These are phyloP conservation scores for Hyposmocoma kahamanoa DNA, from an alignment of 1,140 invertebrate species.

Conservation along the genomic window DNA sequence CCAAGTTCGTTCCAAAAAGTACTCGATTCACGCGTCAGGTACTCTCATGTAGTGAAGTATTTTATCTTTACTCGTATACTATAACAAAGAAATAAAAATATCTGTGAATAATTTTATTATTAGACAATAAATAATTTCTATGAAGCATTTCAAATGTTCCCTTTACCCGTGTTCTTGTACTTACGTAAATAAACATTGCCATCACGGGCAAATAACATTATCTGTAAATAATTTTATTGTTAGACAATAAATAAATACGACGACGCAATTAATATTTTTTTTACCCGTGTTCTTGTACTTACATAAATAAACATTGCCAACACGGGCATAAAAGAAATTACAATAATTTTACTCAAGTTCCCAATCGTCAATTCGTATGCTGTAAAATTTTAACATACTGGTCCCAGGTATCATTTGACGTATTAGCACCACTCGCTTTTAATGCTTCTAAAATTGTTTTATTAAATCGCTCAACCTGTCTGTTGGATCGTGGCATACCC, in stretches of 20 bases:
- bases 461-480: slow-evolving; percentile 1
- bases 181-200: too few species aligned
- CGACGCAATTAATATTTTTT: too few species aligned
- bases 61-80: not conserved
- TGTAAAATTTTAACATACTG: not conserved
- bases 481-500: not conserved
- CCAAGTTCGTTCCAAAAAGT: not conserved
- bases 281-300: too few species aligned
- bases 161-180: too few species aligned
- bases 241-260: too few species aligned
- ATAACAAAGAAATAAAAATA: not conserved
- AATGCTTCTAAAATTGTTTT: not conserved
- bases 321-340: not conserved
- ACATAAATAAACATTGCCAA: not conserved
- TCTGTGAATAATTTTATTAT: too few species aligned
- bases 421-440: not conserved
- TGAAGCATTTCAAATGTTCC: too few species aligned
- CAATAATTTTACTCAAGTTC: not conserved
- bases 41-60: not conserved
- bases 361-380: not conserved
- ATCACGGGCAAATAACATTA: too few species aligned
- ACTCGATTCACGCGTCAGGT: not conserved
- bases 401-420: not conserved
- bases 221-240: too few species aligned
- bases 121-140: too few species aligned